Evolutionary conservation across 2,797 vertebrate species (phyloP).

Genomic region (Scyliorhinus canicula): DNA sequence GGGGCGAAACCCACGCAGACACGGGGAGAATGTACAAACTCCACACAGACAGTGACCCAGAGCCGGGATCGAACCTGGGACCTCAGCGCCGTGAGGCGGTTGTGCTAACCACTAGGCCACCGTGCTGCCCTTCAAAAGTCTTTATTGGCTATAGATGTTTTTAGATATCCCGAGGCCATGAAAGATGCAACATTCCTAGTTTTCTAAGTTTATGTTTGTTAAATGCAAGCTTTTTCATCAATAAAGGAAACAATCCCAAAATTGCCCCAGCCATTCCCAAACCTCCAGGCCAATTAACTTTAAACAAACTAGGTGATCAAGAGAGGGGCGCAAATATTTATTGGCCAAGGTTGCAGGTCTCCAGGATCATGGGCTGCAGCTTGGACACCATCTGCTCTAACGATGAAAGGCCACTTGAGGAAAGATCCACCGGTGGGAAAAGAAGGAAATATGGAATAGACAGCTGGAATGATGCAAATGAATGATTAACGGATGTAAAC

Average conservation of each 20-base stretch:
- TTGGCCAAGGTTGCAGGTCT: background rate
- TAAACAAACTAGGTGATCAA: background rate
- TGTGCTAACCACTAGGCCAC: too few relatives aligned
- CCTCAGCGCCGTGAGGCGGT: too few relatives aligned
- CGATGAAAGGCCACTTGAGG: background rate
- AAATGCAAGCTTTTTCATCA: background rate
- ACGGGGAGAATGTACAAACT: too few relatives aligned
- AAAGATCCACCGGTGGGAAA: background rate
- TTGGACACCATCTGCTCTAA: background rate
- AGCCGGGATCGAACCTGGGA: too few relatives aligned
- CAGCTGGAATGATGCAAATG: background rate
- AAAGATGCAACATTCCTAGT: background rate
- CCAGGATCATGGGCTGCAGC: background rate
- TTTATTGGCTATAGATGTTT: too few relatives aligned
- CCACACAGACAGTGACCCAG: too few relatives aligned
- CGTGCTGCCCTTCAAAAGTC: too few relatives aligned
- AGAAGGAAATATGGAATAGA: background rate
- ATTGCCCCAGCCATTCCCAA: background rate
- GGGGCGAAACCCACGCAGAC: too few relatives aligned
- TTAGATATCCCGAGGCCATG: too few relatives aligned
- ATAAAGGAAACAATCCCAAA: background rate
- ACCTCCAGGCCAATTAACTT: background rate
- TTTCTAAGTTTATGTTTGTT: too few relatives aligned
- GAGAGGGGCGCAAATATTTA: background rate
- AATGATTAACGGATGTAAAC: background rate